phyloP scores from a whole-genome alignment of 2,797 vertebrate species.

The Aphelocoma californica region DNA sequence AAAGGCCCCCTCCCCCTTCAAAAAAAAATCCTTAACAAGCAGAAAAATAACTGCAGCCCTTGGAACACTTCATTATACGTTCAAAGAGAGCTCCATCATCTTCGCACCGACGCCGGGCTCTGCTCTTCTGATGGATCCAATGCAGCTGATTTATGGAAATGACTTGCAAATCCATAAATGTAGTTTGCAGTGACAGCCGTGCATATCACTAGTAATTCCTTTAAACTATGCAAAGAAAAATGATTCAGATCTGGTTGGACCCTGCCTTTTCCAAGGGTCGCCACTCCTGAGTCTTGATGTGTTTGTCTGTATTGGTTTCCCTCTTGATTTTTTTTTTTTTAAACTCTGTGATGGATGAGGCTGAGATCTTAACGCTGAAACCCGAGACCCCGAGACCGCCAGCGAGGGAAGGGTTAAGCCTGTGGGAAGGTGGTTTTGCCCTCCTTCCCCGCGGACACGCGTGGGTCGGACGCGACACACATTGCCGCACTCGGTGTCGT shows the following conservation, averaged over 20 bases:
- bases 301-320: slow-evolving; percentile 64
- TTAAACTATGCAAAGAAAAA: slow-evolving; percentile 77
- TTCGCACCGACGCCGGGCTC: slow-evolving; percentile 53
- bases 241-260: slow-evolving; percentile 71
- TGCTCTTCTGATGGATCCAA: slow-evolving; percentile 70
- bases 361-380: slow-evolving; percentile 30
- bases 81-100: slow-evolving; percentile 75
- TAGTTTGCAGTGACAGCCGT: slow-evolving; percentile 73
- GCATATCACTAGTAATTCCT: slow-evolving; percentile 72
- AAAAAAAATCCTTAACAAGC: slow-evolving; percentile 76
- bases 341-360: slow-evolving; percentile 53
- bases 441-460: not conserved
- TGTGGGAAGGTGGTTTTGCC: not conserved
- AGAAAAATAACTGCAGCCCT: slow-evolving; percentile 79
- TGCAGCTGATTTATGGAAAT: slow-evolving; percentile 75
- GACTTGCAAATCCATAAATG: slow-evolving; percentile 76
- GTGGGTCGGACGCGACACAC: not conserved
- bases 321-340: slow-evolving; percentile 51
- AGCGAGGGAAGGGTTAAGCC: slow-evolving; percentile 48
- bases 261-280: slow-evolving; percentile 70
- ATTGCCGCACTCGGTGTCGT: not conserved
- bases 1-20: slow-evolving; percentile 13
- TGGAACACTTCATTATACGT: slow-evolving; percentile 73
- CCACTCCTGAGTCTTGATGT: slow-evolving; percentile 63
- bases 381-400: not conserved